Conservation (phyloP, 2,113 vertebrate genomes). For the Tupaia chinensis region DNA sequence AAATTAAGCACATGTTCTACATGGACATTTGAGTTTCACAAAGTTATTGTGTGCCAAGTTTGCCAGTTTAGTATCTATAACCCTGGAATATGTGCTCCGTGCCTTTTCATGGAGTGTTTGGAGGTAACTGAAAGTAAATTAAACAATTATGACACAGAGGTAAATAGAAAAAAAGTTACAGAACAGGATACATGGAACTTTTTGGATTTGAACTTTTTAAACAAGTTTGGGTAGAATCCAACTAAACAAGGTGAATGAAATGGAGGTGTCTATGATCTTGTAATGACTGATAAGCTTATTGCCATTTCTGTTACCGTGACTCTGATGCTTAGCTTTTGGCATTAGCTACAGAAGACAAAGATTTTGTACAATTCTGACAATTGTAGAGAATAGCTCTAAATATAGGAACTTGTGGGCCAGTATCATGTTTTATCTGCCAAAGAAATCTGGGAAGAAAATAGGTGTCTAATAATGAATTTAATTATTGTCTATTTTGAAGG, state of each 20-base stretch:
- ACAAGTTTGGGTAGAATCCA: slow-evolving; percentile 50
- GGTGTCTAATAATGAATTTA: slow-evolving; percentile 56
- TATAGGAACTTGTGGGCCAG: not conserved
- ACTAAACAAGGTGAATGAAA: slow-evolving; percentile 50
- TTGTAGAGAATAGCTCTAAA: slow-evolving; percentile 65
- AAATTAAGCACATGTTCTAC: slow-evolving; percentile 84
- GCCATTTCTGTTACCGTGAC: slow-evolving; percentile 20
- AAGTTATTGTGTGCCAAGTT: slow-evolving; percentile 82
- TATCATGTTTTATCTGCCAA: not conserved
- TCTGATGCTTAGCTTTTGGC: slow-evolving; percentile 47
- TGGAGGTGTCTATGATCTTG: slow-evolving; percentile 49
- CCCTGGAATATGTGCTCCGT: slow-evolving; percentile 76
- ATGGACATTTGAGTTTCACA: slow-evolving; percentile 84
- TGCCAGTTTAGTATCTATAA: slow-evolving; percentile 83
- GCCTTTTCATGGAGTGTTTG: slow-evolving; percentile 71
- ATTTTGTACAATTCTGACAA: not conserved
- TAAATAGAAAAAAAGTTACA: slow-evolving; percentile 67
- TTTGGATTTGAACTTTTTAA: slow-evolving; percentile 61
- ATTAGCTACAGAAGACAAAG: not conserved
- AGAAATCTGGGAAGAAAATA: not conserved
- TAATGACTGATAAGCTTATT: not conserved
- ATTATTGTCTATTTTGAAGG: slow-evolving; percentile 50
- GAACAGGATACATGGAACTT: not conserved
- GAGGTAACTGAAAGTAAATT: slow-evolving; percentile 77
- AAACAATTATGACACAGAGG: slow-evolving; percentile 72